Percentiles rank a stretch among this genome's conserved stretches.
Evolutionary conservation across 2,888 invertebrate genomes (phyloP).

Genomic region (Chrysomela aeneicollis): DNA sequence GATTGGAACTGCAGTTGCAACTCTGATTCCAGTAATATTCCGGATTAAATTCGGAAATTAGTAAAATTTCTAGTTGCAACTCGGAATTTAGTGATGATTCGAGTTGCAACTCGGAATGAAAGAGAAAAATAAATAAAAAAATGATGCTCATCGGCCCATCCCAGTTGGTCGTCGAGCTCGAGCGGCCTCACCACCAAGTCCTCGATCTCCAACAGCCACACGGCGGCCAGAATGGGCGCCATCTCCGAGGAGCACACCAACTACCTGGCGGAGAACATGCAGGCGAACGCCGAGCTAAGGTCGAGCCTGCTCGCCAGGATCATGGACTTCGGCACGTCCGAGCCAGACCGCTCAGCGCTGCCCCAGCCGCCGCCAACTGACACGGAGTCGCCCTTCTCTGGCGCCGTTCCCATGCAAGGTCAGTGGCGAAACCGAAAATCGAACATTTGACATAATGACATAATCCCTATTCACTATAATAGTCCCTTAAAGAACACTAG

Average conservation of each 20-base stretch:
- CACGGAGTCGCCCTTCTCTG: too few species aligned
- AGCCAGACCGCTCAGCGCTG: not conserved
- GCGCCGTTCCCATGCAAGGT: not conserved
- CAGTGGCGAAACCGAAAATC: too few species aligned
- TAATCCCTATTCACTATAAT: not conserved
- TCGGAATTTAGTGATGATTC: too few species aligned
- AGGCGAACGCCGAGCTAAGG: conserved; percentile 57
- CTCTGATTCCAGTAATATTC: too few species aligned
- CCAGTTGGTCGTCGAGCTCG: conserved; percentile 49
- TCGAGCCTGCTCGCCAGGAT: conserved; percentile 53
- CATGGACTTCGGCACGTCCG: conserved; percentile 32
- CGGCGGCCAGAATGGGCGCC: conserved; percentile 50
- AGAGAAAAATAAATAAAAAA: not conserved
- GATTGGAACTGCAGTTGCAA: too few species aligned
- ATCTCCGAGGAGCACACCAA: conserved; percentile 56
- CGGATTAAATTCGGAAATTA: too few species aligned
- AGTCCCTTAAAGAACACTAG: too few species aligned
- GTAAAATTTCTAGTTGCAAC: too few species aligned
- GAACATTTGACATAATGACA: conserved; percentile 16
- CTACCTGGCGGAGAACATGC: conserved; percentile 57
- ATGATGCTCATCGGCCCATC: not conserved
- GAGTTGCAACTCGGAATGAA: too few species aligned
- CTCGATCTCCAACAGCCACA: conserved; percentile 46
- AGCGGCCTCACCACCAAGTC: conserved; percentile 49
- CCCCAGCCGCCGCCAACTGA: too few species aligned